phyloP scores from a whole-genome alignment of 2,113 vertebrate genomes.

The Coreoperca whiteheadi region DNA sequence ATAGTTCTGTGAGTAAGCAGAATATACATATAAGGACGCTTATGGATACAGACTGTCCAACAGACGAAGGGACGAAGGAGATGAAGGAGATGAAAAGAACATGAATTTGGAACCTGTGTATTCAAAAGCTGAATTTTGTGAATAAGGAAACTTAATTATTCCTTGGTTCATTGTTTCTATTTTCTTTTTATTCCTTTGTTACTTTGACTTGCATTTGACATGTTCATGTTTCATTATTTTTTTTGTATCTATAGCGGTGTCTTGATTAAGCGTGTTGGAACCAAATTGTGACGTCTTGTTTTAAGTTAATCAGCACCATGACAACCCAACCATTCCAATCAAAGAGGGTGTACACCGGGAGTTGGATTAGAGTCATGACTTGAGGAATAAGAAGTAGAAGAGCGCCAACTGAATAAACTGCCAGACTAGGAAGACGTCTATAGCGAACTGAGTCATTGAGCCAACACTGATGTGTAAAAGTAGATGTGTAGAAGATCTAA shows the following conservation, averaged over 20 bases:
- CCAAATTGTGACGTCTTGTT: not conserved
- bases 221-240: not conserved
- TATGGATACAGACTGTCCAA: not conserved
- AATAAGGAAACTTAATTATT: not conserved
- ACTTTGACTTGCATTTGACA: not conserved
- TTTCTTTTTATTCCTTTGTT: not conserved
- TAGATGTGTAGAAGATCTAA: conserved; percentile 7
- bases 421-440: not conserved
- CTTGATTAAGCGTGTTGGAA: not conserved
- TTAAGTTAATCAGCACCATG: not conserved
- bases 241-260: not conserved
- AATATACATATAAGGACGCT: too few relatives aligned
- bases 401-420: conserved; percentile 5
- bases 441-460: not conserved
- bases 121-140: not conserved
- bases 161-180: not conserved
- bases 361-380: not conserved
- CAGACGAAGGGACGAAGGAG: not conserved
- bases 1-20: not conserved
- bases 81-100: not conserved
- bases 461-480: conserved; percentile 9
- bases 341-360: not conserved
- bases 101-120: not conserved
- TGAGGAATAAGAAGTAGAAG: not conserved
- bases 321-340: not conserved